Base-by-base conservation (phyloP, 2,113 vertebrate species). In the Heteronetta atricapilla region DNA sequence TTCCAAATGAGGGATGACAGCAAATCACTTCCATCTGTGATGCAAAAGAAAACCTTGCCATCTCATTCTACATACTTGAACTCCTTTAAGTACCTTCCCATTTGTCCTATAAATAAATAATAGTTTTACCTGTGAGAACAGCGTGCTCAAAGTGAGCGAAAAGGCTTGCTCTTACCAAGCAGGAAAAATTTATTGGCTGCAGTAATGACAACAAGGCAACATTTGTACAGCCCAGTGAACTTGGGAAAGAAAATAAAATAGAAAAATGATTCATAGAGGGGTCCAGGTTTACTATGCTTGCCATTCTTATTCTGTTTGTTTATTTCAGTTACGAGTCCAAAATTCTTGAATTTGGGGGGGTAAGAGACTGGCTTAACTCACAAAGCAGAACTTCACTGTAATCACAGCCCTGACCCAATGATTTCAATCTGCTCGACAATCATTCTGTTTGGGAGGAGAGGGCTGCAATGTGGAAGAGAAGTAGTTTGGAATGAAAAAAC, bases 41-140 rank as follows among this genome's bases (percentile, higher is more conserved):
- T 74, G 85, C 29, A 82, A 93, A 96, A 89, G 81, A 95, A 96
- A 97, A 88, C 89, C 91, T 94, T 95, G 82, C 81, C 85, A 83
- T 85, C 82, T 81, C 68, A 50, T 86, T 82, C 90, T 85, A 63
- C 31, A 11, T 72, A 66, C 90, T 91, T 89, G 90, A 88, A 92
- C 82, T 70, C 38, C 59, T 91, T n/a, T 22, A 92, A 94, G 83
- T 86, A 85, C 68, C 28, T 90, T 95, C 75, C 75, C 73, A 82
- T 93, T 91, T 92, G 67, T 84, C 80, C 88, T 95, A 63, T 69
- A 84, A 96, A 96, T 95, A 95, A 97, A 76, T 53, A 86, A 88
- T 34, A 36, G 16, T 33, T 87, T 93, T 36, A 70, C 38, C 62
- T 64, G 62, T 64, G 38, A 64, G 62, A 64, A 40, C 62, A 64